These are phyloP conservation scores for Epistrophe eligans DNA, from an alignment of 2,888 invertebrate species.

Conservation along the genomic window DNA sequence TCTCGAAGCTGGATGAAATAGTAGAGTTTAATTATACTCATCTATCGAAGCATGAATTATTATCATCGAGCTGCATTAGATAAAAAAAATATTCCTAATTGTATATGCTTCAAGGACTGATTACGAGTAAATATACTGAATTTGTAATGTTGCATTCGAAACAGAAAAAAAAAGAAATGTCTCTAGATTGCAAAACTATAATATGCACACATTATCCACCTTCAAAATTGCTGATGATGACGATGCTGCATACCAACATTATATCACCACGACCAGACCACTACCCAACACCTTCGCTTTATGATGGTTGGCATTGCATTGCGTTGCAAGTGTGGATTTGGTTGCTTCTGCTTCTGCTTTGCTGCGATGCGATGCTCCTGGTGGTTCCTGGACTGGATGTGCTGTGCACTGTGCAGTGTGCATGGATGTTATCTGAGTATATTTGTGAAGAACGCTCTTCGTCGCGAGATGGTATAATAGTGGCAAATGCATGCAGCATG, in stretches of 20 bases:
- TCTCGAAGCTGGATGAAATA: background rate
- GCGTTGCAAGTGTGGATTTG: background rate
- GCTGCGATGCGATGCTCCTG: slow-evolving; percentile 38
- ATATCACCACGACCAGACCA: background rate
- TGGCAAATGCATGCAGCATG: slow-evolving; percentile 73
- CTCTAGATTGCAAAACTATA: slow-evolving; percentile 30
- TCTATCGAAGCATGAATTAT: background rate
- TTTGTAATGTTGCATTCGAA: background rate
- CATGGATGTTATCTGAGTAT: slow-evolving; percentile 64
- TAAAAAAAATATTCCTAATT: slow-evolving; percentile 14
- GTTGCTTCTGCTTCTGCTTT: slow-evolving; percentile 29
- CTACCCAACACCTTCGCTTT: slow-evolving; percentile 27
- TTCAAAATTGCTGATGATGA: slow-evolving; percentile 19
- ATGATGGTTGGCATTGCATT: background rate
- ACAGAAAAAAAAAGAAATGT: slow-evolving; percentile 9
- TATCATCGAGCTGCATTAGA: slow-evolving; percentile 5
- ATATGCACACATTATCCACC: slow-evolving; percentile 34
- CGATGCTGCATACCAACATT: background rate
- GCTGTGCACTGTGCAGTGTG: background rate
- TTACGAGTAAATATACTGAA: background rate
- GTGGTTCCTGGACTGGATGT: slow-evolving; percentile 28
- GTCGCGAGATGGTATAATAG: slow-evolving; percentile 45
- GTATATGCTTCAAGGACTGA: slow-evolving; percentile 5
- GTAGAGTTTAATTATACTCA: background rate
- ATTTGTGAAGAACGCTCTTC: slow-evolving; percentile 62